phyloP scores from a whole-genome alignment of 2,888 invertebrate species.

The Plebejus anna region DNA sequence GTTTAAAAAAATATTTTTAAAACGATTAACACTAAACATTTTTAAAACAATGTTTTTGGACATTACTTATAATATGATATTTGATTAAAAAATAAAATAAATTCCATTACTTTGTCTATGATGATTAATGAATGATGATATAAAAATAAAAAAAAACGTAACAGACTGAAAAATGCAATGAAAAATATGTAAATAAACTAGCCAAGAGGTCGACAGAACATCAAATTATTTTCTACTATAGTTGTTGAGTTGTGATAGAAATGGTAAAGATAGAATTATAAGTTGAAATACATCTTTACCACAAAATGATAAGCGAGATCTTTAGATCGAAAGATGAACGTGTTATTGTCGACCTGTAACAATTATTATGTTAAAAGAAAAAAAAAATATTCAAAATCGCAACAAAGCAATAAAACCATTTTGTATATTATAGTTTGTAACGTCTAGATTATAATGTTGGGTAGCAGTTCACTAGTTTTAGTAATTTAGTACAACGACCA shows the following conservation, averaged over 20 bases:
- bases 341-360: not conserved
- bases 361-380: not conserved
- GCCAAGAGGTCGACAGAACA: not conserved
- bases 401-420: slow-evolving; percentile 17
- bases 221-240: not conserved
- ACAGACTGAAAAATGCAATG: slow-evolving; percentile 23
- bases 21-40: not conserved
- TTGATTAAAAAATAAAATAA: not conserved
- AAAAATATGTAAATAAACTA: slow-evolving; percentile 26
- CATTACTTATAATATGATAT: not conserved
- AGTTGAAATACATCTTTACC: not conserved
- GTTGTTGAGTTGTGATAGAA: not conserved
- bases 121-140: not conserved
- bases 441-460: not conserved
- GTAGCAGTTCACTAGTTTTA: slow-evolving; percentile 13
- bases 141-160: not conserved
- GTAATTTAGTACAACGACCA: not conserved
- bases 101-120: not conserved
- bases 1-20: not conserved
- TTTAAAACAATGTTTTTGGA: not conserved
- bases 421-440: slow-evolving; percentile 24
- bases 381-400: not conserved
- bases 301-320: not conserved
- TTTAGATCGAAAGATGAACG: not conserved
- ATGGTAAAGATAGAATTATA: not conserved